A percentile compares a stretch with the other conserved stretches of the same genome.
Evolutionary conservation across 1,140 invertebrate genomes (phyloP).

Genomic region (Probaryconus sp.): DNA sequence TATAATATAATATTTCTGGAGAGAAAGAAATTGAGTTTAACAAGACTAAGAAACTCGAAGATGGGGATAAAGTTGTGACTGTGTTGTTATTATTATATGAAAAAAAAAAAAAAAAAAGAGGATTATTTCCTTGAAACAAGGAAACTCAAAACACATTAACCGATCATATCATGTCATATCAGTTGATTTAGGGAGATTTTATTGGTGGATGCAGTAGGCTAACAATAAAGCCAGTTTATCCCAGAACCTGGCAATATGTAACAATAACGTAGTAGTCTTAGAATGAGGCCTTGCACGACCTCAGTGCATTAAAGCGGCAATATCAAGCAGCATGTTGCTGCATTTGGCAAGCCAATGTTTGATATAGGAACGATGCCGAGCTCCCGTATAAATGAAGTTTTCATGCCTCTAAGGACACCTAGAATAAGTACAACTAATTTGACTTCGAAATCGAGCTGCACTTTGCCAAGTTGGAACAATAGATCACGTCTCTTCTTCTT

Average conservation of each 20-base stretch:
- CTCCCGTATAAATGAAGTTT: slow-evolving; percentile 61
- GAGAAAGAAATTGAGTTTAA: too few species aligned
- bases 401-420: slow-evolving; percentile 53
- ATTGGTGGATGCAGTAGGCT: slow-evolving; percentile 7
- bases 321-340: slow-evolving; percentile 29
- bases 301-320: slow-evolving; percentile 24
- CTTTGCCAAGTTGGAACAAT: slow-evolving; percentile 61
- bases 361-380: slow-evolving; percentile 53
- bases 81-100: too few species aligned
- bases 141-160: too few species aligned
- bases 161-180: neutral
- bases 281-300: slow-evolving; percentile 50
- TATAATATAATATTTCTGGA: too few species aligned
- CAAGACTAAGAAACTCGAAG: too few species aligned
- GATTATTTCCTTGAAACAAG: too few species aligned
- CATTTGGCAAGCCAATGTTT: slow-evolving; percentile 51
- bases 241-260: slow-evolving; percentile 32
- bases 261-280: slow-evolving; percentile 28
- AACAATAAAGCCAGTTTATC: slow-evolving; percentile 35
- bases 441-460: slow-evolving; percentile 55
- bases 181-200: slow-evolving; percentile 15
- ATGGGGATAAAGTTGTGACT: too few species aligned
- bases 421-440: slow-evolving; percentile 61
- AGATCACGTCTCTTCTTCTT: slow-evolving; percentile 33
- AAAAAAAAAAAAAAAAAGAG: too few species aligned